Evolutionary conservation across 2,888 invertebrate genomes (phyloP).

Genomic region (Lycophotia porphyrea): DNA sequence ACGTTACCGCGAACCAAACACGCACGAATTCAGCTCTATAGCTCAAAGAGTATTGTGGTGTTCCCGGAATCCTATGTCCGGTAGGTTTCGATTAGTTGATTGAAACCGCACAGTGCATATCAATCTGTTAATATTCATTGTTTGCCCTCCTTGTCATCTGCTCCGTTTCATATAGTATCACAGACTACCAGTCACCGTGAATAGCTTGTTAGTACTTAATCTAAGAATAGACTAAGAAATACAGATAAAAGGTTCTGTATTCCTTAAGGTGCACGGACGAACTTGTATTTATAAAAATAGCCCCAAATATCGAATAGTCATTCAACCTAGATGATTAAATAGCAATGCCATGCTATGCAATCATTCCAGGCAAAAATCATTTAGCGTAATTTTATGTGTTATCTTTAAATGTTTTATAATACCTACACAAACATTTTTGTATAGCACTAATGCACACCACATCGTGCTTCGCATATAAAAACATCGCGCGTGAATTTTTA

Average conservation of each 20-base stretch:
- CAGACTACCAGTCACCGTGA: neutral
- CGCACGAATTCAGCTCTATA: slow-evolving; percentile 1
- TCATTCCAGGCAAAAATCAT: neutral
- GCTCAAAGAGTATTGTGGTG: slow-evolving; percentile 27
- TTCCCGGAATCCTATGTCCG: neutral
- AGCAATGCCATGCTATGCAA: neutral
- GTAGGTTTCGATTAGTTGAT: slow-evolving; percentile 38
- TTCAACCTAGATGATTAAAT: neutral
- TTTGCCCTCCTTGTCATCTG: slow-evolving; percentile 3
- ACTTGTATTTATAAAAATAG: neutral
- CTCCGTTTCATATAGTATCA: slow-evolving; percentile 9
- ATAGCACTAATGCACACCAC: neutral
- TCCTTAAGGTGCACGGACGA: neutral
- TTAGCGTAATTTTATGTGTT: neutral
- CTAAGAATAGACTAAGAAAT: neutral
- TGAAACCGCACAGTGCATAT: slow-evolving; percentile 39
- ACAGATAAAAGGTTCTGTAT: neutral
- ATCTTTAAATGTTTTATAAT: neutral
- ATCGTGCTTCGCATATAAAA: neutral
- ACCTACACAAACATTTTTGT: neutral
- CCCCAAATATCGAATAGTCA: neutral
- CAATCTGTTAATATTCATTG: slow-evolving; percentile 19
- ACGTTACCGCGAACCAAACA: slow-evolving; percentile 19
- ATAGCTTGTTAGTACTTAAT: neutral
- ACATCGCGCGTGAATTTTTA: neutral